Evolutionary conservation across 2,797 vertebrate genomes (phyloP).

Genomic region (Liasis olivaceus): DNA sequence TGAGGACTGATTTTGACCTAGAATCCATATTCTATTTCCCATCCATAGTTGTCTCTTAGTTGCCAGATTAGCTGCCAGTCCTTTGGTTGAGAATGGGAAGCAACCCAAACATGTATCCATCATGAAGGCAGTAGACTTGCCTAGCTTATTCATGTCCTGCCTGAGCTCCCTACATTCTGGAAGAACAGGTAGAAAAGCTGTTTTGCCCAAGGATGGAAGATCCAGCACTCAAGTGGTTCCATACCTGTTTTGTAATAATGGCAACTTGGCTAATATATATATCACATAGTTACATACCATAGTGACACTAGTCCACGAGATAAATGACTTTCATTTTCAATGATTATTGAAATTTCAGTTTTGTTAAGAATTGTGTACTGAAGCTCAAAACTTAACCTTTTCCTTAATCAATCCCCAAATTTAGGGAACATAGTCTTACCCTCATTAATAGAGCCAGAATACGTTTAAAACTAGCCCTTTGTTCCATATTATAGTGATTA

Average conservation of each 20-base stretch:
- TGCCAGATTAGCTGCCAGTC: not conserved
- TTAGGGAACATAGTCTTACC: not conserved
- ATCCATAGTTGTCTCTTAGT: not conserved
- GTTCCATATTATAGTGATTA: constrained; percentile 38
- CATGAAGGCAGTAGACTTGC: not conserved
- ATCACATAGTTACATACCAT: not conserved
- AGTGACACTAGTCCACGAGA: not conserved
- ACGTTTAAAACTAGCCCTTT: not conserved
- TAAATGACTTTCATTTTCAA: not conserved
- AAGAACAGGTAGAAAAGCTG: not conserved
- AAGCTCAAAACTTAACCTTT: not conserved
- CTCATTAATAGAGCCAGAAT: constrained; percentile 15
- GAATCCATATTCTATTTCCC: not conserved
- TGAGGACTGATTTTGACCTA: not conserved
- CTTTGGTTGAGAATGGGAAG: not conserved
- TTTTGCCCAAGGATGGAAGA: not conserved
- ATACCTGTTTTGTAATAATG: not conserved
- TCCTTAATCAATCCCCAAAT: not conserved
- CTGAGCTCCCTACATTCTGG: not conserved
- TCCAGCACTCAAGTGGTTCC: not conserved
- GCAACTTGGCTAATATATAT: too few relatives aligned
- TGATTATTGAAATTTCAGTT: not conserved
- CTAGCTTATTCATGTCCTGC: not conserved
- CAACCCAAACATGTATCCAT: not conserved
- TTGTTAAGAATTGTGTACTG: not conserved